Evolutionary conservation across 2,797 vertebrate genomes (phyloP).

Genomic region (Cheirogaleus major): DNA sequence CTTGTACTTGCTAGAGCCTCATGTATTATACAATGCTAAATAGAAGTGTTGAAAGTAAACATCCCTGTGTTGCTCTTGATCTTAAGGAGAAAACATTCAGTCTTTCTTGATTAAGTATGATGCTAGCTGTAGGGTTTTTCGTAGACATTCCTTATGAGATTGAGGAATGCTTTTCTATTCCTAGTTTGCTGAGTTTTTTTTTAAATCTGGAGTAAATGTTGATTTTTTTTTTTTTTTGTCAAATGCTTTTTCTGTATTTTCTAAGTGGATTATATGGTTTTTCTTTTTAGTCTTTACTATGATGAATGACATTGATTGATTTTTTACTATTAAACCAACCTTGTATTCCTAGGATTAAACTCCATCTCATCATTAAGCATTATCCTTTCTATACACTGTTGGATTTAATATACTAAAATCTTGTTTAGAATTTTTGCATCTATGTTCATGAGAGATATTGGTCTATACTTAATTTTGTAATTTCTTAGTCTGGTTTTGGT

Average conservation of each 20-base stretch:
- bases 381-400: not conserved
- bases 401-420: not conserved
- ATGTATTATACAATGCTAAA: not conserved
- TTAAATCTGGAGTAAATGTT: not conserved
- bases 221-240: not conserved
- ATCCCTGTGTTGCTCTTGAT: not conserved
- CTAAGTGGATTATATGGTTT: not conserved
- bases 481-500: constrained; percentile 31
- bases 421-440: not conserved
- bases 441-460: not conserved
- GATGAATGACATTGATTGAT: not conserved
- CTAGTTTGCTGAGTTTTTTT: not conserved
- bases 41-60: not conserved
- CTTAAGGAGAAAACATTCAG: not conserved
- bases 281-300: not conserved
- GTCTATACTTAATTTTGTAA: not conserved
- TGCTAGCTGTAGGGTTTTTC: not conserved
- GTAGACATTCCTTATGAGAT: not conserved
- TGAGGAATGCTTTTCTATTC: not conserved
- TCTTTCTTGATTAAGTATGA: not conserved
- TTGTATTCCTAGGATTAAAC: not conserved
- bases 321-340: not conserved
- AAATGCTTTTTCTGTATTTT: not conserved
- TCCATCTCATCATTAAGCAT: not conserved
- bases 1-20: not conserved